Conservation (phyloP, 2,888 invertebrate species). For the Synergus japonicus region DNA sequence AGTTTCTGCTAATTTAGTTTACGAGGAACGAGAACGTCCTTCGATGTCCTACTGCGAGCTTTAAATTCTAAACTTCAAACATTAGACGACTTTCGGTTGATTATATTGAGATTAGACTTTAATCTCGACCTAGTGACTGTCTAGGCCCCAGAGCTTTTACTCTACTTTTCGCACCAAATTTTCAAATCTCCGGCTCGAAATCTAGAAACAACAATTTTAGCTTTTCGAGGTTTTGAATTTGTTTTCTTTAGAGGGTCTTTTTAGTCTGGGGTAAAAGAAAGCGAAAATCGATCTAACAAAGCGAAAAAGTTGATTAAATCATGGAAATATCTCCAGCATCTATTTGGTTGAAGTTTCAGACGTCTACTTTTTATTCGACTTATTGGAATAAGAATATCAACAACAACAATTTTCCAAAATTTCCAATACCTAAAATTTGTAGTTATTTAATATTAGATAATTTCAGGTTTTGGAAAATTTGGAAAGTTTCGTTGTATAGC, state of each 20-base stretch:
- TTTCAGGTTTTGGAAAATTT: no score
- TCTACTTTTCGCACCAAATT: slow-evolving; percentile 27
- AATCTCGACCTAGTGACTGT: slow-evolving; percentile 33
- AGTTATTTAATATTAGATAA: no score
- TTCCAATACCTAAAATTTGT: no score
- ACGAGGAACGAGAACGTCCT: slow-evolving; percentile 9
- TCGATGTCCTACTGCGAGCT: slow-evolving; percentile 18
- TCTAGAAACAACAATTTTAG: slow-evolving; percentile 38
- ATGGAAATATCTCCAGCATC: no score
- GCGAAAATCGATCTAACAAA: neutral
- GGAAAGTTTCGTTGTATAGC: no score
- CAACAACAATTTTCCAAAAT: no score
- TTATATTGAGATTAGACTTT: slow-evolving; percentile 20
- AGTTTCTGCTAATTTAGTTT: slow-evolving; percentile 39
- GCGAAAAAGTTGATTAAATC: no score
- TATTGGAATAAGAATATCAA: no score
- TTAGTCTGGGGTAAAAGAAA: neutral
- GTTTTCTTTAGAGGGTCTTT: slow-evolving; percentile 15
- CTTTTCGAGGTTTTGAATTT: slow-evolving; percentile 11
- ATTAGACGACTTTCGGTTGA: slow-evolving; percentile 8
- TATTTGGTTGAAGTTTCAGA: no score
- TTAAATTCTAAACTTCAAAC: slow-evolving; percentile 22
- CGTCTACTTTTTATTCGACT: no score
- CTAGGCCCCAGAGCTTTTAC: neutral
- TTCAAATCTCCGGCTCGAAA: slow-evolving; percentile 1